Conservation (phyloP, 2,888 invertebrate genomes). For the Spilosoma lubricipeda region DNA sequence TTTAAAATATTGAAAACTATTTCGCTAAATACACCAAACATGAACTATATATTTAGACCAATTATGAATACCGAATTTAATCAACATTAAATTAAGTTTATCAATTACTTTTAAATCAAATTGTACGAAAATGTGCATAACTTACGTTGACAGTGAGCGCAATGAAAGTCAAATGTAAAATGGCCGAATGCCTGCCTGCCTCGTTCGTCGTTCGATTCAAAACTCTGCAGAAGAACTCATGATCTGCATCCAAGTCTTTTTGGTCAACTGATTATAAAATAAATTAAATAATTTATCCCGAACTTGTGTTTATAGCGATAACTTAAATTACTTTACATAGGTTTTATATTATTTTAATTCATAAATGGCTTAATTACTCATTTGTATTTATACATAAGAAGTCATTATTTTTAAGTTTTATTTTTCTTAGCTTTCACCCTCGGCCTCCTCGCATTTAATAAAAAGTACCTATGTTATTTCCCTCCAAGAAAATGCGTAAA, state of each 20-base stretch:
- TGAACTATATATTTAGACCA: not conserved
- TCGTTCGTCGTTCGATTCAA: not conserved
- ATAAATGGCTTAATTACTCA: too few relatives aligned
- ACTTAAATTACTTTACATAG: too few relatives aligned
- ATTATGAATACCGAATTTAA: not conserved
- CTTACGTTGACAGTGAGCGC: constrained; percentile 82
- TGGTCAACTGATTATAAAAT: not conserved
- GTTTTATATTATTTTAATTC: too few relatives aligned
- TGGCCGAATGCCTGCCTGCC: constrained; percentile 68
- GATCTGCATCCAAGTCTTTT: constrained; percentile 7
- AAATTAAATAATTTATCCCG: too few relatives aligned
- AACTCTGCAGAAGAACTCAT: not conserved
- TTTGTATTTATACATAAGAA: too few relatives aligned
- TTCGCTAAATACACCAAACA: not conserved
- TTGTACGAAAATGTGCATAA: constrained; percentile 33
- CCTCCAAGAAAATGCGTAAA: too few relatives aligned
- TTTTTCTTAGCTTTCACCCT: too few relatives aligned
- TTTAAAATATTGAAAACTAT: not conserved
- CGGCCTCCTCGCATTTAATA: too few relatives aligned
- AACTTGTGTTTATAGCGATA: too few relatives aligned
- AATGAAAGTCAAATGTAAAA: constrained; percentile 79
- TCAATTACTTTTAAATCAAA: not conserved
- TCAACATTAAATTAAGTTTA: not conserved
- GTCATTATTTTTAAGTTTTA: too few relatives aligned
- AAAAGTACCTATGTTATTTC: too few relatives aligned